A percentile compares a stretch with the other conserved stretches of the same genome.
phyloP scores from a whole-genome alignment of 2,113 vertebrate genomes.

The Caracal caracal region DNA sequence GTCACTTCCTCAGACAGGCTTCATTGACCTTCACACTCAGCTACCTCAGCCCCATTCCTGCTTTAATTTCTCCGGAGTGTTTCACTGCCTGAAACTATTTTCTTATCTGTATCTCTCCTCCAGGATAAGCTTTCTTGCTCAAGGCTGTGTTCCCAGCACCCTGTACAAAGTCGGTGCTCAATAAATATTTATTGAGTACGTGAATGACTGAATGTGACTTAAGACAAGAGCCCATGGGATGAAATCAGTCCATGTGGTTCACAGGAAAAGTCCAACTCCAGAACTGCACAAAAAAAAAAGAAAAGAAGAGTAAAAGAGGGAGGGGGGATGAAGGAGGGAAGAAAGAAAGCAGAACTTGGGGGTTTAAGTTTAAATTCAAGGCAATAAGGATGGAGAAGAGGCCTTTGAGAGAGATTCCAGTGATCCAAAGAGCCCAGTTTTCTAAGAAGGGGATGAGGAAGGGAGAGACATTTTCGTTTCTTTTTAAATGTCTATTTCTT shows the following conservation, averaged over 20 bases:
- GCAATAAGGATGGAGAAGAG: not conserved
- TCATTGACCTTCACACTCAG: not conserved
- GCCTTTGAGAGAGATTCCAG: not conserved
- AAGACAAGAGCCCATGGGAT: not conserved
- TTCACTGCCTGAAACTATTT: not conserved
- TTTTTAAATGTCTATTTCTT: too few species aligned
- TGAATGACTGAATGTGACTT: not conserved
- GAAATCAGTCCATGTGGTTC: not conserved
- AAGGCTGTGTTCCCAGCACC: too few species aligned
- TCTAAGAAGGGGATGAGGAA: not conserved
- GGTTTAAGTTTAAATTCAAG: not conserved
- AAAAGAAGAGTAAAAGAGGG: not conserved
- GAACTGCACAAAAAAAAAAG: not conserved
- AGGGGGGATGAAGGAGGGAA: not conserved
- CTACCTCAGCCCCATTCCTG: not conserved
- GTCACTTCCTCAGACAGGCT: not conserved
- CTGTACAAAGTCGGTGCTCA: not conserved
- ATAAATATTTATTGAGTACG: accelerated
- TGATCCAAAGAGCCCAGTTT: not conserved
- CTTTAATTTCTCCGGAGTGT: not conserved
- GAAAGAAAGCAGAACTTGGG: not conserved
- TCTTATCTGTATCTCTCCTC: not conserved
- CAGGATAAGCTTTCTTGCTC: not conserved
- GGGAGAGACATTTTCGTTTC: not conserved
- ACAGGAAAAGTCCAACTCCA: not conserved